Base-by-base conservation (phyloP, 2,888 invertebrate species). In the Morinoia aosen region DNA sequence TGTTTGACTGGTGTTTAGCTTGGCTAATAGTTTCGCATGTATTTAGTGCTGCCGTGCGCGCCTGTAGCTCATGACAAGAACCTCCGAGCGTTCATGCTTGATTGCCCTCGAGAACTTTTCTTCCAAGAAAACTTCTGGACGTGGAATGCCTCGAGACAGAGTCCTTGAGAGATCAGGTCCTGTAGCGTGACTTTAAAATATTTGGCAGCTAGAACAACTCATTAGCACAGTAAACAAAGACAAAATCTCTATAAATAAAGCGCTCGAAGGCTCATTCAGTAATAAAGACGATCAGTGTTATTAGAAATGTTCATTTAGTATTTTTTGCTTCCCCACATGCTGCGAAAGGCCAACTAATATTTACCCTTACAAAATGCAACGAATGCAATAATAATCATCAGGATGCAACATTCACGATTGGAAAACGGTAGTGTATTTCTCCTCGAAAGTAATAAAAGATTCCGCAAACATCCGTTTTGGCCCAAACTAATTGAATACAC, bases 91-190 rank as follows among this genome's bases (percentile, higher is more conserved):
- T 93, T 93, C 57, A 93, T 48, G 93, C 93, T 93, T 93, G 57
- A 93, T 93, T 57, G 93, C 93, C 57, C 93, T 57, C 56, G 25
- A 33, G 57, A 93, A 93, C 93, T 56, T 93, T 93, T 93, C 57
- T n/a, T 33, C 48, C 93, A 56, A 93, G 48, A 93, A 93, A 93
- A 57, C 90, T 90, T 76, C 90, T 90, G 90, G 90, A 40, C 40
- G 4, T 14, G 48, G 90, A 90, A 90, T 90, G 90, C 39, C 90
- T 90, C 19, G 25, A 90, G 48, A 40, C 90, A 16, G 48, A 40
- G 48, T 39, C 39, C 48, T 90, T 48, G 90, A 19, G 90, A 40
- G 48, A 90, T 39, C 40, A 90, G 39, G 40, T 90, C 90, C 39
- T 48, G 40, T 40, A 90, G 39, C 39, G 90, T 90, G 90, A 39